phyloP scores from a whole-genome alignment of 2,888 invertebrate species.

The Rutpela maculata region DNA sequence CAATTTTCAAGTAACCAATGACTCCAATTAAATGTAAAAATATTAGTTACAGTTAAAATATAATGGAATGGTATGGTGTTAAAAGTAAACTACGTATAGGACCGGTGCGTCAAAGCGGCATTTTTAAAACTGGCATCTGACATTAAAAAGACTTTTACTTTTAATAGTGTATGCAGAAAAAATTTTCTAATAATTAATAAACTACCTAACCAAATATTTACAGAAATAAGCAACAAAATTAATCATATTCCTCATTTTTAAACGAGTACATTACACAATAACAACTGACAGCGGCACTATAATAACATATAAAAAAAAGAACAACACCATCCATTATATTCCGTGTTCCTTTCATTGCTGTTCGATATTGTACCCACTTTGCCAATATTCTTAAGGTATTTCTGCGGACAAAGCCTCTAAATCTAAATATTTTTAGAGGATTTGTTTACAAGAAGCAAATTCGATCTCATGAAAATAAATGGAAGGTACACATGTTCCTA shows the following conservation, averaged over 20 bases:
- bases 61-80: no score
- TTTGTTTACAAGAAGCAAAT: conserved; percentile 42
- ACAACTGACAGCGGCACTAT: not conserved
- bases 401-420: conserved; percentile 12
- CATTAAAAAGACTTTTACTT: no score
- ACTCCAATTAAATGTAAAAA: no score
- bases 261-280: not conserved
- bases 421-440: conserved; percentile 38
- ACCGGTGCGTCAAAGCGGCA: no score
- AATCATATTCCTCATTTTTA: not conserved
- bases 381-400: conserved; percentile 19
- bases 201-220: not conserved
- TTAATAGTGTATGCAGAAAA: no score
- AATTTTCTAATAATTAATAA: not conserved
- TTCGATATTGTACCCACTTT: not conserved
- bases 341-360: not conserved
- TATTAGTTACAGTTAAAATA: no score
- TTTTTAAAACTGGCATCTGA: no score
- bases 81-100: no score
- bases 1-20: no score
- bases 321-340: not conserved
- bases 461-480: conserved; percentile 50
- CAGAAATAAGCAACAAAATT: not conserved
- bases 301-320: not conserved
- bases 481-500: conserved; percentile 40